Conservation (phyloP, 2,113 vertebrate genomes). For the Climacteris rufus region DNA sequence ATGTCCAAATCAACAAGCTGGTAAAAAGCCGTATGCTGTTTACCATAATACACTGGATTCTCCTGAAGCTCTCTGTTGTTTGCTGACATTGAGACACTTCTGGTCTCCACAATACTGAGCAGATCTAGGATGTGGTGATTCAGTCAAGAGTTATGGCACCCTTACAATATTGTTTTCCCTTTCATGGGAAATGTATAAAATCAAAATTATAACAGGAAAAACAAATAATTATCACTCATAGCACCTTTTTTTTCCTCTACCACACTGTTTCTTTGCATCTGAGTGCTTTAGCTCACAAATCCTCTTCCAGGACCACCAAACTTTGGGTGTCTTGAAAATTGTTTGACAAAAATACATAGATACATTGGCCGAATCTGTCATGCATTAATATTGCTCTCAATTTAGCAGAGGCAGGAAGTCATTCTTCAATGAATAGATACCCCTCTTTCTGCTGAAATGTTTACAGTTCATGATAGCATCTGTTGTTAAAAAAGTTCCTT, state of each 20-base stretch:
- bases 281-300: neutral
- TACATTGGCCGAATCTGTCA: neutral
- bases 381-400: neutral
- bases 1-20: neutral
- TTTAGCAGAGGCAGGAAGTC: neutral
- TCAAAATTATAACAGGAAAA: neutral
- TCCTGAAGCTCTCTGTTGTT: neutral
- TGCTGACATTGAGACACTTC: neutral
- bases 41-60: neutral
- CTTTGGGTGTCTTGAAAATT: neutral
- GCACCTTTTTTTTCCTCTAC: neutral
- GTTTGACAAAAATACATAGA: neutral
- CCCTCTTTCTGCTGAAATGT: neutral
- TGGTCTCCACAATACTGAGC: neutral
- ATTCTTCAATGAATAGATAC: neutral
- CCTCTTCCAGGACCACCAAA: neutral
- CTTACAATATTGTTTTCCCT: neutral
- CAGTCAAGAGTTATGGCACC: neutral
- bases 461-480: neutral
- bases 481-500: neutral
- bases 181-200: neutral
- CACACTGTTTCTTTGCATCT: neutral
- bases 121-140: neutral
- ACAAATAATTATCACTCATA: neutral
- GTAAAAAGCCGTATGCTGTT: neutral